These are phyloP conservation scores for Brassicogethes aeneus DNA, from an alignment of 2,888 invertebrate species.

Conservation along the genomic window DNA sequence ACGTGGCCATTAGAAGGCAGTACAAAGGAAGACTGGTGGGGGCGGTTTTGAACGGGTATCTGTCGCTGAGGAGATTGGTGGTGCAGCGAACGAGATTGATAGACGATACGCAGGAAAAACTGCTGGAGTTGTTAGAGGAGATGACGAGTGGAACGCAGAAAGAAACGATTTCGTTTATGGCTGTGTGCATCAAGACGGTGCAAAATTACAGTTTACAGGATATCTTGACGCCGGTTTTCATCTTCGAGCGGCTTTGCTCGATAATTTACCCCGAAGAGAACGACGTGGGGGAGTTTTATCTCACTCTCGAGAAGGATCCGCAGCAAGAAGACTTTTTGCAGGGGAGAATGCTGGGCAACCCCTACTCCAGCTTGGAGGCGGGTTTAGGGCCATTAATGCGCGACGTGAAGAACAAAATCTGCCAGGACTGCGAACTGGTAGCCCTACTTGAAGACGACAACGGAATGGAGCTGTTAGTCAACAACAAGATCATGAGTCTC, in stretches of 20 bases:
- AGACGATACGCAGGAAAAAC: constrained; percentile 93
- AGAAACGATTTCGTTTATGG: constrained; percentile 95
- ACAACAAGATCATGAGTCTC: constrained; percentile 95
- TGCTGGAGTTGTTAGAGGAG: constrained; percentile 86
- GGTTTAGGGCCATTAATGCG: constrained; percentile 96
- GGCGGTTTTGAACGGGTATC: constrained; percentile 87
- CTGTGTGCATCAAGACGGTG: constrained; percentile 92
- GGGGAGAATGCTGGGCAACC: constrained; percentile 95
- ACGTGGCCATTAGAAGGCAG: constrained; percentile 76
- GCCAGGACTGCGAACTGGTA: constrained; percentile 96
- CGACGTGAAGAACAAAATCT: constrained; percentile 98
- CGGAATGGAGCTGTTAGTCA: constrained; percentile 95
- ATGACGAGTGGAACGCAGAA: constrained; percentile 94
- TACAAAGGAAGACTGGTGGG: constrained; percentile 86
- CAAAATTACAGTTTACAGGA: constrained; percentile 86
- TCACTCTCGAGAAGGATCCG: constrained; percentile 94
- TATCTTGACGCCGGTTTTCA: constrained; percentile 93
- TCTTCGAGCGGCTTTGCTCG: constrained; percentile 93
- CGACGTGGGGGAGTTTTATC: constrained; percentile 92
- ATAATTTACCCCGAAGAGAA: constrained; percentile 97
- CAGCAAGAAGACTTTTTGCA: constrained; percentile 98
- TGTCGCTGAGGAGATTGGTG: constrained; percentile 80
- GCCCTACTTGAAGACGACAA: constrained; percentile 96
- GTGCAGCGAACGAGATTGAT: constrained; percentile 91
- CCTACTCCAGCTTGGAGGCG: constrained; percentile 88